Conservation (phyloP, 2,888 invertebrate genomes). For the Shargacucullia verbasci region DNA sequence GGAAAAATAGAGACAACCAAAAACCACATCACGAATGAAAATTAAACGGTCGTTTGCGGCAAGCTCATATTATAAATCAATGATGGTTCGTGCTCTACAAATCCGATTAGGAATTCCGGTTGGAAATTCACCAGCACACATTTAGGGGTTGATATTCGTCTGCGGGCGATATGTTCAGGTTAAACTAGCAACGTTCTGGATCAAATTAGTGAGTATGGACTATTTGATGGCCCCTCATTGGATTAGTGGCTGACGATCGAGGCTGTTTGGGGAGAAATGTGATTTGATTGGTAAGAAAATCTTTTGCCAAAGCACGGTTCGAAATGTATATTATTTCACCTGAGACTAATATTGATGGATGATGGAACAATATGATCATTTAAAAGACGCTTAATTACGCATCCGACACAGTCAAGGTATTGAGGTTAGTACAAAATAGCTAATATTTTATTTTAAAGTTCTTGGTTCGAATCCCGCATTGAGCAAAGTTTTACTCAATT, state of each 20-base stretch:
- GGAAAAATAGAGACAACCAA: neutral
- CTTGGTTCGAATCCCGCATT: too few species aligned
- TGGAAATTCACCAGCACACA: neutral
- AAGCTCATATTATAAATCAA: constrained; percentile 20
- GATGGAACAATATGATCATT: constrained; percentile 44
- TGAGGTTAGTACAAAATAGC: constrained; percentile 9
- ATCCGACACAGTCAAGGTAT: constrained; percentile 16
- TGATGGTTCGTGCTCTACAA: constrained; percentile 17
- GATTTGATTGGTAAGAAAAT: too few species aligned
- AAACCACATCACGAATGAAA: neutral
- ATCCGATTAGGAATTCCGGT: constrained; percentile 13
- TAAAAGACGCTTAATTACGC: constrained; percentile 34
- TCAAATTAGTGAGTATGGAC: constrained; percentile 1
- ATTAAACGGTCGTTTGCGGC: constrained; percentile 6
- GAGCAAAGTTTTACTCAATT: too few species aligned
- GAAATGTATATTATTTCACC: too few species aligned
- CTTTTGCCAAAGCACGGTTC: too few species aligned
- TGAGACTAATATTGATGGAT: too few species aligned
- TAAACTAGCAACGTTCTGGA: neutral
- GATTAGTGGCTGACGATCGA: too few species aligned
- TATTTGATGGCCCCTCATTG: too few species aligned
- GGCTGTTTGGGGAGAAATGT: too few species aligned
- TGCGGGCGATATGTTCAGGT: neutral
- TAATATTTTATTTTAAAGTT: too few species aligned
- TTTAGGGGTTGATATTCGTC: constrained; percentile 12